Percentiles rank a stretch among this genome's conserved stretches.
phyloP scores from a whole-genome alignment of 1,140 invertebrate species.

The Ceratoteleas bidentatus region DNA sequence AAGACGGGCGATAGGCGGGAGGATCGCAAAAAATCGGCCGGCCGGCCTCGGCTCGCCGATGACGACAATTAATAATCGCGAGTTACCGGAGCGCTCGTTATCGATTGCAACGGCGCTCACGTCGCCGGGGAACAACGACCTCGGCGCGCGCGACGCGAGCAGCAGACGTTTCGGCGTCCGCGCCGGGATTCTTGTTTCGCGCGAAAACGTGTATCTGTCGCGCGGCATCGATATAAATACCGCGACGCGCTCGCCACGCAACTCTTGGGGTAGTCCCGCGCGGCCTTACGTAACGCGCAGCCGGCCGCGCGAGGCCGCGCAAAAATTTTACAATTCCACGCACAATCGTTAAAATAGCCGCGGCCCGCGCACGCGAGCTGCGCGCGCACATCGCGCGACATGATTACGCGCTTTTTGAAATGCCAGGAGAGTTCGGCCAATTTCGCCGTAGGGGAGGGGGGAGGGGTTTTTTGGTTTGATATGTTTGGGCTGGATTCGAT shows the following conservation, averaged over 20 bases:
- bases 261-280: conserved; percentile 54
- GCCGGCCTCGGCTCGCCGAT: conserved; percentile 19
- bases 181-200: no score
- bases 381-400: conserved; percentile 11
- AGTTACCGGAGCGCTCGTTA: conserved; percentile 45
- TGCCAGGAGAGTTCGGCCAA: no score
- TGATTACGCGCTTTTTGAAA: conserved; percentile 9
- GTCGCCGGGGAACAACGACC: conserved; percentile 53
- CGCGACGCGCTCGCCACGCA: conserved; percentile 51
- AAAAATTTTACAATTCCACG: conserved; percentile 33
- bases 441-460: no score
- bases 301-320: conserved; percentile 34
- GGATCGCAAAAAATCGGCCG: conserved; percentile 18
- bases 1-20: background rate
- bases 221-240: conserved; percentile 61
- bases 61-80: conserved; percentile 55
- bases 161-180: conserved; percentile 55
- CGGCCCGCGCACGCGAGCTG: conserved; percentile 6
- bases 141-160: conserved; percentile 26
- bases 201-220: no score
- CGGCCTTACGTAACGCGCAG: conserved; percentile 29
- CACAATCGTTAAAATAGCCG: conserved; percentile 33
- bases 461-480: background rate
- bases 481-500: no score
- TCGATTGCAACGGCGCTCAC: conserved; percentile 56